These are phyloP conservation scores for Synanthedon myopaeformis DNA, from an alignment of 2,888 invertebrate genomes.

Conservation along the genomic window DNA sequence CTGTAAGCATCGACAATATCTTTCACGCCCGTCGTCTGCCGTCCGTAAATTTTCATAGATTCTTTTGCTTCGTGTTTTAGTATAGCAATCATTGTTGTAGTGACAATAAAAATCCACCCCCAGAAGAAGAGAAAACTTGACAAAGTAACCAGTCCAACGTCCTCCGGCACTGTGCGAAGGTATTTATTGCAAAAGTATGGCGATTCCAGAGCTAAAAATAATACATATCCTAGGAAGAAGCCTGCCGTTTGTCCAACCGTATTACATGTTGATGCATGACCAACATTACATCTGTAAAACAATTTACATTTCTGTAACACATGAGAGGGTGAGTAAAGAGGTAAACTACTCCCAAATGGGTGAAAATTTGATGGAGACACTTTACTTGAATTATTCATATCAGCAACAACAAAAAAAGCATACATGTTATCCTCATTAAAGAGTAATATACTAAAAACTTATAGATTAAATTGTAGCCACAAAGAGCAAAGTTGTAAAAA, in stretches of 20 bases:
- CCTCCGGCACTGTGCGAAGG: conserved; percentile 77
- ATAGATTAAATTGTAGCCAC: no score
- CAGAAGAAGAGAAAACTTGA: conserved; percentile 93
- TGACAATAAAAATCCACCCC: conserved; percentile 91
- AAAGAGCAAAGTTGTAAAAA: no score
- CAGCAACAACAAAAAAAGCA: no score
- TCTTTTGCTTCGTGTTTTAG: conserved; percentile 85
- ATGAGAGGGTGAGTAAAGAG: no score
- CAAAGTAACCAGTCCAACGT: conserved; percentile 79
- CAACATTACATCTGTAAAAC: conserved; percentile 85
- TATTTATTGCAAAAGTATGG: conserved; percentile 96
- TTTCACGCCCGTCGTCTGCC: conserved; percentile 41
- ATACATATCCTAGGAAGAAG: conserved; percentile 95
- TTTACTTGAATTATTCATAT: no score
- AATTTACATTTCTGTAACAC: neutral
- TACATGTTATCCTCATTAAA: no score
- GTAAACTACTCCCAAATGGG: no score
- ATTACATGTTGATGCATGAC: conserved; percentile 98
- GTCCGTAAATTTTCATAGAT: conserved; percentile 22
- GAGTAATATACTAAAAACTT: no score
- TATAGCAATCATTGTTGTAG: conserved; percentile 89
- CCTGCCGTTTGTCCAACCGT: conserved; percentile 98
- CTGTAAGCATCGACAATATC: conserved; percentile 79
- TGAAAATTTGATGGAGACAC: no score
- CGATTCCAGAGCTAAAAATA: conserved; percentile 96